phyloP scores from a whole-genome alignment of 2,888 invertebrate genomes.

The Drosophila meridionalis region DNA sequence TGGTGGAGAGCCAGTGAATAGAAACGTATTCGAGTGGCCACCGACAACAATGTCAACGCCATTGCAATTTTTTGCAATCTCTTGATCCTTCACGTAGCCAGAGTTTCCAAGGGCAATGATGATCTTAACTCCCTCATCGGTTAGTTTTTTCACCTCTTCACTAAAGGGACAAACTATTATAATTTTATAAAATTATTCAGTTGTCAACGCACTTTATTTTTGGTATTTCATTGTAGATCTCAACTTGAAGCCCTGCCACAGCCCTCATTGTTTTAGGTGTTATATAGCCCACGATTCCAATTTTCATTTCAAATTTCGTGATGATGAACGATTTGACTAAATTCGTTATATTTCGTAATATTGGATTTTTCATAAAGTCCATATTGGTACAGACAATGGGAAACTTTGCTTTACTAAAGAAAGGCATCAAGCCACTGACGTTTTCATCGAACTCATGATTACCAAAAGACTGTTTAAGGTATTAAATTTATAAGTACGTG shows the following conservation, averaged over 20 bases:
- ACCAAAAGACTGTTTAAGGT: not conserved
- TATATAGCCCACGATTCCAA: conserved; percentile 93
- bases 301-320: conserved; percentile 86
- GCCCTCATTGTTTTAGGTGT: conserved; percentile 89
- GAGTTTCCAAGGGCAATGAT: conserved; percentile 95
- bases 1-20: conserved; percentile 90
- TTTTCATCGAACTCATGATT: conserved; percentile 7
- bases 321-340: conserved; percentile 88
- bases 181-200: not conserved
- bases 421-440: conserved; percentile 7
- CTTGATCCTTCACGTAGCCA: conserved; percentile 90
- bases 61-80: conserved; percentile 90
- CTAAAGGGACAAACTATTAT: conserved; percentile 9
- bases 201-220: conserved; percentile 85
- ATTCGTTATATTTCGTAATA: conserved; percentile 85
- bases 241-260: conserved; percentile 86
- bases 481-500: not conserved
- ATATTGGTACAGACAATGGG: conserved; percentile 89
- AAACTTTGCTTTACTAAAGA: conserved; percentile 8
- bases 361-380: conserved; percentile 77
- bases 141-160: conserved; percentile 87
- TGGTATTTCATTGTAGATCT: conserved; percentile 88
- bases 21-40: conserved; percentile 94
- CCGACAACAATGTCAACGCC: conserved; percentile 93
- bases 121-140: conserved; percentile 88